Conservation (phyloP, 2,113 vertebrate species). For the Protobothrops flavoviridis region DNA sequence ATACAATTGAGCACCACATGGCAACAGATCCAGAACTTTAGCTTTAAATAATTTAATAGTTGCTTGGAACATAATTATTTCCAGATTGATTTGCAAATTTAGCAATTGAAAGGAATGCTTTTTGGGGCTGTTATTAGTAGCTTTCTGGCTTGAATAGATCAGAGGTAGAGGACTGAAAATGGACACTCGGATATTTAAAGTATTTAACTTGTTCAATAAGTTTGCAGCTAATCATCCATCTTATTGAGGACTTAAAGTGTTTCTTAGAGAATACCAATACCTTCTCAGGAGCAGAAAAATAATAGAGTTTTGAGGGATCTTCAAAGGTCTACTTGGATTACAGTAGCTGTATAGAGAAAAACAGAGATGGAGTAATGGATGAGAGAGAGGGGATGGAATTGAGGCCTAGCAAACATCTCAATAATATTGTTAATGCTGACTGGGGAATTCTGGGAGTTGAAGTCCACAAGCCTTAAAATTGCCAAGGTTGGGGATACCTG, state of each 20-base stretch:
- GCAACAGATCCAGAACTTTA: not conserved
- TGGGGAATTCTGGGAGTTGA: not conserved
- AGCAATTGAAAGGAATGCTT: not conserved
- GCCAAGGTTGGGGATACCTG: not conserved
- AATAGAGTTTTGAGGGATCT: not conserved
- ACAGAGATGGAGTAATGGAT: not conserved
- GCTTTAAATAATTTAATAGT: not conserved
- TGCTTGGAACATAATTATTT: not conserved
- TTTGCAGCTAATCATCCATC: not conserved
- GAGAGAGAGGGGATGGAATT: not conserved
- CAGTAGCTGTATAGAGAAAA: not conserved
- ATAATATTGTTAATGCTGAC: not conserved
- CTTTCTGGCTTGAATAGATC: not conserved
- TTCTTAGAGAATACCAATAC: not conserved
- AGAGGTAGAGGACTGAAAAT: not conserved
- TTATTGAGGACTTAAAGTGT: not conserved
- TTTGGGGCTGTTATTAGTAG: not conserved
- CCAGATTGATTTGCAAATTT: not conserved
- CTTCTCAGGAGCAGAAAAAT: not conserved
- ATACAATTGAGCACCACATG: not conserved
- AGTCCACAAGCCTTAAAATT: not conserved
- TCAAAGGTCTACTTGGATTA: not conserved
- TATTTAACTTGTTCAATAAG: not conserved
- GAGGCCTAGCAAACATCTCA: not conserved
- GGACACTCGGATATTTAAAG: not conserved